Base-by-base conservation (phyloP, 2,888 invertebrate species). In the Metellina segmentata region DNA sequence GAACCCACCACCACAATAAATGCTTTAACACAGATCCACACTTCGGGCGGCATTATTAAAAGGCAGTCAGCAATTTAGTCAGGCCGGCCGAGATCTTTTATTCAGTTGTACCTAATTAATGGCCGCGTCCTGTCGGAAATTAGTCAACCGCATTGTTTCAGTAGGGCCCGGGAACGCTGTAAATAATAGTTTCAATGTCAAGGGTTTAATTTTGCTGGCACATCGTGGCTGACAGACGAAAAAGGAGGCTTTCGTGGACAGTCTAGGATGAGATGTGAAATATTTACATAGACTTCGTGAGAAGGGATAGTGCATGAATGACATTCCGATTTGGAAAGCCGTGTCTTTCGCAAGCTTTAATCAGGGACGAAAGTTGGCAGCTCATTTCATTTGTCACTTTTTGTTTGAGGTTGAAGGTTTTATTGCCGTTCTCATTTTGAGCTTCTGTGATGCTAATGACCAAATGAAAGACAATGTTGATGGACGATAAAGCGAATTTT, bases 121-220 rank as follows among this genome's bases (percentile, higher is more conserved):
- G 88, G 88, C 48, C 6, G 74, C 81, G 69, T 88, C 81, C 88
- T 81, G 74, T 81, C 72, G 81, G 88, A 88, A 88, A 88, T 88
- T 88, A 88, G 81, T 81, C 88, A 81, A 88, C 74, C 88, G 71
- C 88, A 81, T 87, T 87, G 79, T 87, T 87, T 72, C 79, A 79
- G 53, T 52, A 79, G 79, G 72, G 72, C 34, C 79, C 72, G 61
- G 69, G 19, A 74, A 81, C 81, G 74, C 53, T 81, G 81, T 88
- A 88, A 88, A 88, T 88, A 88, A 88, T 75, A 87, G 87, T 87
- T 79, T 79, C 78, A 79, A 87, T 88, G 88, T 75, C 88, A 74
- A 81, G 81, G 49, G 87, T 87, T 75, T 88, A 88, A 88, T 88
- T 88, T 88, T 9, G 49, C 20, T 20, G 34, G 34, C 34, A 4